These are phyloP conservation scores for Erpetoichthys calabaricus DNA, from an alignment of 2,797 vertebrate species.

Conservation along the genomic window DNA sequence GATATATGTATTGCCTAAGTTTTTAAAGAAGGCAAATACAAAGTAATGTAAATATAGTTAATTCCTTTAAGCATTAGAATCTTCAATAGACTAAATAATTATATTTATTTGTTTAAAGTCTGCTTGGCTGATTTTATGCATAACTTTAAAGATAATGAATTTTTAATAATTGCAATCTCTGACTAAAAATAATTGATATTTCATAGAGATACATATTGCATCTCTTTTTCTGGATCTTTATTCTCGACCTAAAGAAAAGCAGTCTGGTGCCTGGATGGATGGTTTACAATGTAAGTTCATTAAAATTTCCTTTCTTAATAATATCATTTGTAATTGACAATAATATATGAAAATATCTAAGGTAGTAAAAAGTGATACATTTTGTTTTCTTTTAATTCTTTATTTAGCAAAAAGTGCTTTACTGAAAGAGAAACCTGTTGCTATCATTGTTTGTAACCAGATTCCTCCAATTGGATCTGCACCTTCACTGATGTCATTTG, in stretches of 20 bases:
- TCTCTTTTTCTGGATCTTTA: slow-evolving; percentile 6
- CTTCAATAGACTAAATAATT: no score
- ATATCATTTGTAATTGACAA: neutral
- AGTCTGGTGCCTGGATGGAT: slow-evolving; percentile 1
- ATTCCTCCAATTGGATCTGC: slow-evolving; percentile 5
- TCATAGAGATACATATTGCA: slow-evolving; percentile 3
- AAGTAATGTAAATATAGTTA: no score
- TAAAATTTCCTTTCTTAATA: neutral
- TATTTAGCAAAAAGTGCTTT: slow-evolving; percentile 4
- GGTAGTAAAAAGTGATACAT: neutral
- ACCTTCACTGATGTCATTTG: slow-evolving; percentile 8
- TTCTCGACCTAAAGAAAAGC: slow-evolving; percentile 6
- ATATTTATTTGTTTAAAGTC: no score
- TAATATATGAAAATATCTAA: neutral
- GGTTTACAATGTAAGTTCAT: slow-evolving; percentile 6
- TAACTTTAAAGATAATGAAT: no score
- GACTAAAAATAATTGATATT: no score
- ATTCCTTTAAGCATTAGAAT: no score
- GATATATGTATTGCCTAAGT: no score
- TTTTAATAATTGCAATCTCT: no score
- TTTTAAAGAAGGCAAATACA: no score
- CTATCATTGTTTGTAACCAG: slow-evolving; percentile 4
- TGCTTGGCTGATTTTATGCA: no score
- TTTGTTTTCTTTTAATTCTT: neutral
- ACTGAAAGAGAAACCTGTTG: slow-evolving; percentile 1